Percentiles rank a stretch among this genome's conserved stretches.
Conservation (phyloP, 1,140 invertebrate species). For the Whitmania pigra region DNA sequence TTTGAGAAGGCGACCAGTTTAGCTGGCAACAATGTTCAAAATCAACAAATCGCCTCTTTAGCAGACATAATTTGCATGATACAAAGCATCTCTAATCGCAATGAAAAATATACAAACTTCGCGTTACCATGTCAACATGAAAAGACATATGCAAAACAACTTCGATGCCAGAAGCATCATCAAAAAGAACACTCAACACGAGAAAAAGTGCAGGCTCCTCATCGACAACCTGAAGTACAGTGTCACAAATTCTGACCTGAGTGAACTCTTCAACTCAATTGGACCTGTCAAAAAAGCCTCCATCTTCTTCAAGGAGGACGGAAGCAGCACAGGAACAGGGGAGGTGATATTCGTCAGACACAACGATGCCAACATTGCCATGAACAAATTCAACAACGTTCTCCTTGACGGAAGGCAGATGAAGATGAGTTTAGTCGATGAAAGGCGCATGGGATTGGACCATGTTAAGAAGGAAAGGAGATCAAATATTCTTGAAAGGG, state of each 20-base stretch:
- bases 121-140: too few species aligned
- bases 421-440: too few species aligned
- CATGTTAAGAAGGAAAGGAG: constrained; percentile 41
- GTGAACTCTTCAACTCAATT: constrained; percentile 84
- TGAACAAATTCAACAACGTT: constrained; percentile 88
- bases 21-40: too few species aligned
- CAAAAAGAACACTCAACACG: constrained; percentile 49
- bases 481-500: too few species aligned
- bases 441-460: too few species aligned
- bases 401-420: constrained; percentile 59
- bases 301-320: constrained; percentile 82
- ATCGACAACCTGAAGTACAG: constrained; percentile 88
- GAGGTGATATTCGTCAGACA: constrained; percentile 80
- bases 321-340: constrained; percentile 77
- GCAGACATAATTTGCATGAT: too few species aligned
- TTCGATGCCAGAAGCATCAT: too few species aligned
- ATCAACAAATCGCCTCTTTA: too few species aligned
- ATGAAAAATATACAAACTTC: too few species aligned
- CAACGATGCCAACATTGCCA: constrained; percentile 74
- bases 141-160: too few species aligned
- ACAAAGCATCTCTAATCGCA: too few species aligned
- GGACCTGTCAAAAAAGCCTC: constrained; percentile 76
- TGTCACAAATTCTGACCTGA: constrained; percentile 67
- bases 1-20: too few species aligned
- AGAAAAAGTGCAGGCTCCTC: constrained; percentile 43